Evolutionary conservation across 2,113 vertebrate genomes (phyloP).

Genomic region (Octodon degus): DNA sequence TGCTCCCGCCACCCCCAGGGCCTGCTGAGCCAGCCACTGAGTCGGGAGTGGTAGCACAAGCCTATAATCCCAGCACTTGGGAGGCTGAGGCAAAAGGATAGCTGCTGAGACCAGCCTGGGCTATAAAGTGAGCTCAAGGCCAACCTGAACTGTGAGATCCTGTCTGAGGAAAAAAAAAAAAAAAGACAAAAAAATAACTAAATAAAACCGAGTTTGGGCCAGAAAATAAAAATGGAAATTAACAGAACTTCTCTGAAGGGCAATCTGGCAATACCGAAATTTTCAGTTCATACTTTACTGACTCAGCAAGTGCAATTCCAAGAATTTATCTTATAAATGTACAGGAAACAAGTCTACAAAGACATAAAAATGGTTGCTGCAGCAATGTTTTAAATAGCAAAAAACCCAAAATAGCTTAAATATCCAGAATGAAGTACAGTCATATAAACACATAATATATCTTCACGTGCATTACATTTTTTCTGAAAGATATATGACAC

Average conservation of each 20-base stretch:
- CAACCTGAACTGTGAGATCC: background rate
- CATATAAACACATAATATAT: background rate
- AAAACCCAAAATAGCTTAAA: slow-evolving; percentile 37
- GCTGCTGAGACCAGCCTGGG: background rate
- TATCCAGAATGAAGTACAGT: background rate
- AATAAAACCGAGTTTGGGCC: background rate
- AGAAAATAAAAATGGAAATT: slow-evolving; percentile 52
- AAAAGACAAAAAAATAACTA: background rate
- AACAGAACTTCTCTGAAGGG: slow-evolving; percentile 34
- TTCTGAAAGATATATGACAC: background rate
- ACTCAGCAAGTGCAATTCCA: slow-evolving; percentile 49
- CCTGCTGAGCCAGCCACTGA: too few species aligned
- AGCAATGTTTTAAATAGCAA: slow-evolving; percentile 41
- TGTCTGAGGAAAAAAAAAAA: background rate
- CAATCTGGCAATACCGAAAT: slow-evolving; percentile 27
- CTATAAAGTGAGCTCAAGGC: too few species aligned
- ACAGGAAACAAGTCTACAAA: background rate
- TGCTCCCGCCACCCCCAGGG: too few species aligned
- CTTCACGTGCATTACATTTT: background rate
- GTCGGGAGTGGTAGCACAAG: background rate
- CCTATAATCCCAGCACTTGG: background rate
- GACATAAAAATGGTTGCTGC: slow-evolving; percentile 20
- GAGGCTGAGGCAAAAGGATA: background rate
- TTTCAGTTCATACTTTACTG: slow-evolving; percentile 39
- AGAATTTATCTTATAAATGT: slow-evolving; percentile 58